Percentiles rank a stretch among this genome's conserved stretches.
Conservation (phyloP, 2,113 vertebrate species). For the Lanius ludovicianus region DNA sequence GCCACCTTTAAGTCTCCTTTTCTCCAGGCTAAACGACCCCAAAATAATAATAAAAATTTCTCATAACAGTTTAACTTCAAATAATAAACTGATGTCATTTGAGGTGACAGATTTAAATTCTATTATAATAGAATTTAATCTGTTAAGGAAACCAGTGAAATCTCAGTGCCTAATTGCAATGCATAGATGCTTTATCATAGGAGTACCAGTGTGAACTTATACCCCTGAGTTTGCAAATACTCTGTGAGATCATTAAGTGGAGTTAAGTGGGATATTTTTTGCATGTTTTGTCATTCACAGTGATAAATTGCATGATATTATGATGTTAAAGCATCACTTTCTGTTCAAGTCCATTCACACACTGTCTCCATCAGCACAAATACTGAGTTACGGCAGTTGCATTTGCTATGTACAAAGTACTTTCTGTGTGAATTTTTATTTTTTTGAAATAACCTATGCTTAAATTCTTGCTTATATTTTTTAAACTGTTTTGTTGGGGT, state of each 20-base stretch:
- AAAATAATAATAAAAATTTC: not conserved
- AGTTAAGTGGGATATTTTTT: too few species aligned
- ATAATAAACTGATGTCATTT: not conserved
- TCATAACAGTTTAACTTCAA: not conserved
- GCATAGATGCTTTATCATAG: not conserved
- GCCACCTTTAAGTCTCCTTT: too few species aligned
- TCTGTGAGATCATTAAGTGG: not conserved
- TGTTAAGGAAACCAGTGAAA: not conserved
- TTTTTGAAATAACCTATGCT: not conserved
- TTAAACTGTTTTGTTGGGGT: rapidly evolving
- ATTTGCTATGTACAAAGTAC: not conserved
- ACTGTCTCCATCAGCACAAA: not conserved
- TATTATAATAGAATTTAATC: not conserved
- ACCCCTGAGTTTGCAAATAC: not conserved
- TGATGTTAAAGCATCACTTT: not conserved
- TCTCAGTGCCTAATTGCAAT: rapidly evolving
- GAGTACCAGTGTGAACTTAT: not conserved
- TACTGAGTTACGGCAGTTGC: not conserved
- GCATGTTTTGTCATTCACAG: not conserved
- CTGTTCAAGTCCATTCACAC: not conserved
- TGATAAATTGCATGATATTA: not conserved
- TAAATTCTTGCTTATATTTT: not conserved
- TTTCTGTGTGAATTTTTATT: not conserved
- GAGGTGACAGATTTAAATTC: not conserved
- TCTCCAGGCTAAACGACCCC: too few species aligned